Evolutionary conservation across 2,113 vertebrate species (phyloP).

Genomic region (Heterotilapia buettikoferi): DNA sequence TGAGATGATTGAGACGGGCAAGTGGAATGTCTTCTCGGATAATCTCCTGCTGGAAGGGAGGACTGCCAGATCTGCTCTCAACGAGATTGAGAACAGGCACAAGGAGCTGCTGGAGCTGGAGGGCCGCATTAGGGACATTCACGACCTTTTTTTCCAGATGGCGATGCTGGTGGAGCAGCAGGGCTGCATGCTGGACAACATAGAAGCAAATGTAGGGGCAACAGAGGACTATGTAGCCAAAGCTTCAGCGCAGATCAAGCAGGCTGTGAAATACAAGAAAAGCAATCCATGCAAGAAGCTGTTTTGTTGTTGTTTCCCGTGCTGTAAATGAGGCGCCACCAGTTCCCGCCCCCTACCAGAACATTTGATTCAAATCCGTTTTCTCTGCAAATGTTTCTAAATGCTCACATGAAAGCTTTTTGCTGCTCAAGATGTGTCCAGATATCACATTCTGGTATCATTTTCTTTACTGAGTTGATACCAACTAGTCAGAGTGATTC

Average conservation of each 20-base stretch:
- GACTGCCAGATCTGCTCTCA: constrained; percentile 81
- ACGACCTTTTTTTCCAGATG: constrained; percentile 91
- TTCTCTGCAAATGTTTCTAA: neutral
- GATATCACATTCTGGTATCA: neutral
- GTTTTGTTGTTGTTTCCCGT: constrained; percentile 88
- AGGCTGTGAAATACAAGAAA: constrained; percentile 82
- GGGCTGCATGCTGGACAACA: constrained; percentile 81
- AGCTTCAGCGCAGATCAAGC: constrained; percentile 75
- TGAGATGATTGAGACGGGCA: constrained; percentile 92
- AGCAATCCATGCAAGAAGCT: constrained; percentile 83
- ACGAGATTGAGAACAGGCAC: constrained; percentile 89
- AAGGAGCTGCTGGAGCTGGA: constrained; percentile 90
- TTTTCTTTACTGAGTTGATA: neutral
- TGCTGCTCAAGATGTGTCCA: neutral
- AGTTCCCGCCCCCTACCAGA: neutral
- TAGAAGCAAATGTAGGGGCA: constrained; percentile 80
- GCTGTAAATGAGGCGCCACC: constrained; percentile 61
- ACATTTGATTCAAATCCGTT: neutral
- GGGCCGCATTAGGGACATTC: constrained; percentile 85
- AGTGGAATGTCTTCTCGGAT: constrained; percentile 92
- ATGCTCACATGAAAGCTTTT: neutral
- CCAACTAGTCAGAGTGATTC: neutral
- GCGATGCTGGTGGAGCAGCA: constrained; percentile 90
- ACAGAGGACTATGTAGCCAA: constrained; percentile 81
- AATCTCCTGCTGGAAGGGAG: constrained; percentile 84